Conservation (phyloP, 2,888 invertebrate genomes). For the Apodemia duryi region DNA sequence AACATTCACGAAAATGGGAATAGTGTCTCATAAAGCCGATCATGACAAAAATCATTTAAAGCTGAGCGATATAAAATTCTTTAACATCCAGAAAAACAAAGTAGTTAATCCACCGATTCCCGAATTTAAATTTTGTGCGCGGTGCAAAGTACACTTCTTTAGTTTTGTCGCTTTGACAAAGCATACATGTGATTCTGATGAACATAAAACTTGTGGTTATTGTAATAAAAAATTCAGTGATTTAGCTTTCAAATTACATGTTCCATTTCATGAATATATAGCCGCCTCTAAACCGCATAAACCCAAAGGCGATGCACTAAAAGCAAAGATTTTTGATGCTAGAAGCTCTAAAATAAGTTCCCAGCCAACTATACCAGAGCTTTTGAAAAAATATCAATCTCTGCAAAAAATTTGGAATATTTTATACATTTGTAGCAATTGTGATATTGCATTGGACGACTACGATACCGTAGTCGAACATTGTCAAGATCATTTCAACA, state of each 20-base stretch:
- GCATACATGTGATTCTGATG: constrained; percentile 24
- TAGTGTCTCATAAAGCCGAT: constrained; percentile 30
- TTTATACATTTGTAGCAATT: constrained; percentile 42
- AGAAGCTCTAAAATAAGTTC: constrained; percentile 3
- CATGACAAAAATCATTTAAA: constrained; percentile 25
- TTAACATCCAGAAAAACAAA: constrained; percentile 28
- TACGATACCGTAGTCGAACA: constrained; percentile 48
- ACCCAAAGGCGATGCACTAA: background rate
- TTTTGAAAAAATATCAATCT: constrained; percentile 46
- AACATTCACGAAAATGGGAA: constrained; percentile 22
- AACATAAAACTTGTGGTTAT: constrained; percentile 23
- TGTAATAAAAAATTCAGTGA: constrained; percentile 33
- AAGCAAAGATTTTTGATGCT: background rate
- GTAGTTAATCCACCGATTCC: constrained; percentile 36
- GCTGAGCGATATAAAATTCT: constrained; percentile 37
- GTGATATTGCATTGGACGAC: constrained; percentile 40
- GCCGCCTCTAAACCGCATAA: background rate
- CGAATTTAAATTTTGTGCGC: constrained; percentile 34
- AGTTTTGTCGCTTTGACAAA: constrained; percentile 19
- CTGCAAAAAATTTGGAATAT: constrained; percentile 49
- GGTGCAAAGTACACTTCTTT: constrained; percentile 40
- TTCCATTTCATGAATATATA: constrained; percentile 38
- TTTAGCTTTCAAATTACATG: constrained; percentile 38
- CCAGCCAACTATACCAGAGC: constrained; percentile 33
- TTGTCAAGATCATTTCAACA: constrained; percentile 38